Base-by-base conservation (phyloP, 2,888 invertebrate species). In the Matsumyia berberina region DNA sequence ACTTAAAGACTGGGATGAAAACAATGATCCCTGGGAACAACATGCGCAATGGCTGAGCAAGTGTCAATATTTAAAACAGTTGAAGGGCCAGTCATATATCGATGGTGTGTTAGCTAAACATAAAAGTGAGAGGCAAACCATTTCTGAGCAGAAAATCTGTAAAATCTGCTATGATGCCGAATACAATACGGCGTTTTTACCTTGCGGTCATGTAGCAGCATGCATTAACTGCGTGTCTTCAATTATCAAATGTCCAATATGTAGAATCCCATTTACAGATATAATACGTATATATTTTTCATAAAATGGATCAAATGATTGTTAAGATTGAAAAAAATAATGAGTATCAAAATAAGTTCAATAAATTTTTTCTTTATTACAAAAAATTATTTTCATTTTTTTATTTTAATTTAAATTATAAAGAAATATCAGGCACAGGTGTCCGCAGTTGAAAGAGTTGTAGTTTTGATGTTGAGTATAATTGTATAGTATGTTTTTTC, bases 181-280 rank as follows among this genome's bases (percentile, higher is more conserved):
- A 92, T 94, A 96, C 88, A 96, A 96, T 87, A 96, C 98, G 83
- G 96, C 97, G 88, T 98, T 99, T 93, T 93, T 98, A 89, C 98
- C 99, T 58, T 99, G 99, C 92, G 97, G 98, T 86, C 99, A 99
- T 93, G 95, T 98, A 89, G 96, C 97, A 70, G 96, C 97, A 62
- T 99, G 99, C 92, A 95, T 96, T 69, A 95, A 96, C 89, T 99
- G 99, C 93, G 97, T 98, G 46, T 94, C 97, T 24, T 95, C 96
- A 69, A 94, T 98, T 76, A 94, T 95, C 88, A 95, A 94, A 88
- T 98, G 98, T 92, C 97, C 97, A 44, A 94, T 98, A 88, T 98
- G 98, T 92, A 94, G 98, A 77, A 93, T 94, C 88, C 93, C 93
- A 67, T 95, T 97, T 88, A 93, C 94, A 87, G 95, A 90, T 88